phyloP scores from a whole-genome alignment of 2,888 invertebrate species.

The Drosophila peninsularis region DNA sequence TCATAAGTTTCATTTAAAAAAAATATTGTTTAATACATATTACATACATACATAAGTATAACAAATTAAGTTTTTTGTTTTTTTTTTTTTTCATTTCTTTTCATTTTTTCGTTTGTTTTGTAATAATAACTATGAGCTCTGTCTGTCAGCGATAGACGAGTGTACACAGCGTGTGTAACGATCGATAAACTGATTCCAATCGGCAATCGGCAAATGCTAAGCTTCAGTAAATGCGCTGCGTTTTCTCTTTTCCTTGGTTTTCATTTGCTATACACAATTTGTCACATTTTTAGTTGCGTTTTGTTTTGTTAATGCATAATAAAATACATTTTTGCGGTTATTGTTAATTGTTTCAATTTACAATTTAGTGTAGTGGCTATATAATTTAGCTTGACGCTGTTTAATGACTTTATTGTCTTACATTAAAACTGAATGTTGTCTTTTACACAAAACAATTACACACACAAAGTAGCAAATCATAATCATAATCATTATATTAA shows the following conservation, averaged over 20 bases:
- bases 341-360: constrained; percentile 53
- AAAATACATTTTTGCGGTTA: constrained; percentile 29
- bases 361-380: constrained; percentile 41
- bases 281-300: constrained; percentile 44
- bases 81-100: too few species aligned
- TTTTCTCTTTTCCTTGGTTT: background rate
- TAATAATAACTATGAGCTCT: constrained; percentile 43
- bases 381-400: constrained; percentile 38
- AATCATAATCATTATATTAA: constrained; percentile 40
- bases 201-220: constrained; percentile 42
- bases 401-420: constrained; percentile 64
- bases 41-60: constrained; percentile 45
- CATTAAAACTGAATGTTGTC: constrained; percentile 59
- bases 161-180: constrained; percentile 21
- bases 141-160: constrained; percentile 21
- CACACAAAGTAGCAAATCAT: constrained; percentile 42
- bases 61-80: constrained; percentile 41
- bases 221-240: constrained; percentile 56
- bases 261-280: constrained; percentile 50
- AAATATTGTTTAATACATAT: constrained; percentile 34
- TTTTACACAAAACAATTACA: constrained; percentile 53
- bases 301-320: constrained; percentile 5
- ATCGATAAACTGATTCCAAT: constrained; percentile 28
- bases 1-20: constrained; percentile 31
- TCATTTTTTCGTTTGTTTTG: too few species aligned